phyloP scores from a whole-genome alignment of 2,113 vertebrate species.

The Morone saxatilis region DNA sequence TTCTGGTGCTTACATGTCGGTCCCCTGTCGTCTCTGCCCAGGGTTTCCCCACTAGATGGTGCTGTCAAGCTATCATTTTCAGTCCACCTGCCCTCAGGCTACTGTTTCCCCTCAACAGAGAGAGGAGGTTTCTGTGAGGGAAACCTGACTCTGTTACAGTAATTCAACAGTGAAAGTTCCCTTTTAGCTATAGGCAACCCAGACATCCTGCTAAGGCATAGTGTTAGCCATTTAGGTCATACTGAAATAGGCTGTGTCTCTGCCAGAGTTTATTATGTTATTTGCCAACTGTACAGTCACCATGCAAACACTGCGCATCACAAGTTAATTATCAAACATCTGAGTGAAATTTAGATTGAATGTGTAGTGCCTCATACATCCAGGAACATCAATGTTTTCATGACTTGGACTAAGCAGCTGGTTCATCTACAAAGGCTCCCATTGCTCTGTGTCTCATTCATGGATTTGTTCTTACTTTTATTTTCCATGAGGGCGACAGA shows the following conservation, averaged over 20 bases:
- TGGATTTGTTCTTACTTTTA: constrained; percentile 16
- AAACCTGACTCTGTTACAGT: neutral
- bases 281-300: neutral
- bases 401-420: neutral
- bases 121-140: neutral
- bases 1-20: neutral
- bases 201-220: neutral
- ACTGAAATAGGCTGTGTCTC: neutral
- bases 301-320: neutral
- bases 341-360: neutral
- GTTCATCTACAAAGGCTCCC: constrained; percentile 16
- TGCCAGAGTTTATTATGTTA: neutral
- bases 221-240: neutral
- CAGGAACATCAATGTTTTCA: neutral
- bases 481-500: constrained; percentile 31
- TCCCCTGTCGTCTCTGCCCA: neutral
- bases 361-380: no score
- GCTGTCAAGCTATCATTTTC: constrained; percentile 9
- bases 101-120: neutral
- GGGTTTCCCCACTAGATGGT: constrained; percentile 58
- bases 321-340: neutral
- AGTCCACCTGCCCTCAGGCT: neutral
- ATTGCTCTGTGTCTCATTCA: constrained; percentile 12
- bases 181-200: neutral
- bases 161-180: neutral